Conservation (phyloP, 2,113 vertebrate species). For the Clinocottus analis region DNA sequence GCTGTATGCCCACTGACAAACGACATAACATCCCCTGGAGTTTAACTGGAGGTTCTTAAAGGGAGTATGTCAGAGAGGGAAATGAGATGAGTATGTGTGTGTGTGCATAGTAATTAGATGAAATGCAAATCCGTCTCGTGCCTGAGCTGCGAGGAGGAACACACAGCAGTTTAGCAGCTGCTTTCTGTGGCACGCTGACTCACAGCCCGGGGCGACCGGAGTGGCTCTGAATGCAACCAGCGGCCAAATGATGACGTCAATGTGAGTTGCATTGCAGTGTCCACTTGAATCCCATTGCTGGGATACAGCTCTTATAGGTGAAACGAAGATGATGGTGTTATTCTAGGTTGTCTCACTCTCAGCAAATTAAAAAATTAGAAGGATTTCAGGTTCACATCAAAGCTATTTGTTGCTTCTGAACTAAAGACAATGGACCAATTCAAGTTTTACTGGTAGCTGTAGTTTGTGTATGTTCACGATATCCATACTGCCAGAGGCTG, state of each 20-base stretch:
- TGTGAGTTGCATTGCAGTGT: slow-evolving; percentile 43
- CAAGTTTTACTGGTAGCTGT: no score
- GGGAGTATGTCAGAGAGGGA: neutral
- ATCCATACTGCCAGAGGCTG: no score
- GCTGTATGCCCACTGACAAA: slow-evolving; percentile 7
- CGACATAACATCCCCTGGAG: slow-evolving; percentile 26
- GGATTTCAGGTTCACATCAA: no score
- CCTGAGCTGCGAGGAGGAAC: slow-evolving; percentile 37
- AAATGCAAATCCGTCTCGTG: slow-evolving; percentile 32
- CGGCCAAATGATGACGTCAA: slow-evolving; percentile 49
- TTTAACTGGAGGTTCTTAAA: neutral
- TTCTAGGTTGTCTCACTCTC: neutral
- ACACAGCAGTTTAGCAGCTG: slow-evolving; percentile 52
- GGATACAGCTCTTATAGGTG: slow-evolving; percentile 1
- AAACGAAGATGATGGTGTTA: neutral
- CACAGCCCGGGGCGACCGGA: slow-evolving; percentile 44
- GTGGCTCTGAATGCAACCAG: slow-evolving; percentile 54
- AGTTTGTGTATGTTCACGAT: no score
- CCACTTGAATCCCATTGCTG: slow-evolving; percentile 24
- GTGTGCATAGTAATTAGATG: slow-evolving; percentile 21
- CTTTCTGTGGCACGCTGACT: slow-evolving; percentile 64
- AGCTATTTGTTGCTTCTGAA: no score
- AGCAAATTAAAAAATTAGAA: neutral
- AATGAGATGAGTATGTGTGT: neutral
- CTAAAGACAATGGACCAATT: no score